These are phyloP conservation scores for Melanogrammus aeglefinus DNA, from an alignment of 2,797 vertebrate species.

Conservation along the genomic window DNA sequence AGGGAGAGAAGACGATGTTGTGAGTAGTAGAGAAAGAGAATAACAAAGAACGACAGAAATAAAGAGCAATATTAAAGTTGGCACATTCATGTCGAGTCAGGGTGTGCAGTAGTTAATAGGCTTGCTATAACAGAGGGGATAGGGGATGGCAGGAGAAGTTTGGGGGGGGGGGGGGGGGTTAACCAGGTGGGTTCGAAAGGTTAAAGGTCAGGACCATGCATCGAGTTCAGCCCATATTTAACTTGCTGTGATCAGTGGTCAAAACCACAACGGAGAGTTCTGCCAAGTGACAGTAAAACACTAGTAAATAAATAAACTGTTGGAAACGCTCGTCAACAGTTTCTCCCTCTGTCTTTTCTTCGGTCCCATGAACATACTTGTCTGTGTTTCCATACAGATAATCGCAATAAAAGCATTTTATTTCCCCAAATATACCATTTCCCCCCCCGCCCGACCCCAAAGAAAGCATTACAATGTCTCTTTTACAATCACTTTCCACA, in stretches of 20 bases:
- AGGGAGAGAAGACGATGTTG: constrained; percentile 47
- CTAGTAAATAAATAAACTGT: constrained; percentile 43
- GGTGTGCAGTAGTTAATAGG: constrained; percentile 65
- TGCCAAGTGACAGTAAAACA: constrained; percentile 54
- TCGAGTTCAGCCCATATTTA: constrained; percentile 54
- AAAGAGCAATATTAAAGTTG: constrained; percentile 59
- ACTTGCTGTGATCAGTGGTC: constrained; percentile 42
- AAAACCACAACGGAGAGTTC: constrained; percentile 54
- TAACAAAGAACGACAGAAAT: constrained; percentile 54
- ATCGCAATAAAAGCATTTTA: constrained; percentile 27
- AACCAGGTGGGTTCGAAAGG: constrained; percentile 29
- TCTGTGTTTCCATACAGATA: constrained; percentile 23
- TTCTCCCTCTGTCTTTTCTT: constrained; percentile 23
- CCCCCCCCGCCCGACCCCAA: not conserved
- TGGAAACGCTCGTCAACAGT: constrained; percentile 30
- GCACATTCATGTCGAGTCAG: constrained; percentile 73
- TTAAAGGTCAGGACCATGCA: constrained; percentile 62
- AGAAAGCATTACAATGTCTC: constrained; percentile 24
- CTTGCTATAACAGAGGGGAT: constrained; percentile 56
- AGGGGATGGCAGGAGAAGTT: constrained; percentile 24
- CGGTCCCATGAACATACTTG: constrained; percentile 50
- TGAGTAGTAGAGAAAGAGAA: constrained; percentile 47
- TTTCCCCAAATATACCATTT: constrained; percentile 12
- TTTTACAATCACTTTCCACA: constrained; percentile 34
- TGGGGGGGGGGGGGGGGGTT: constrained; percentile 24